Percentiles rank a stretch among this genome's conserved stretches.
phyloP scores from a whole-genome alignment of 2,113 vertebrate species.

The Phyllopteryx taeniolatus region DNA sequence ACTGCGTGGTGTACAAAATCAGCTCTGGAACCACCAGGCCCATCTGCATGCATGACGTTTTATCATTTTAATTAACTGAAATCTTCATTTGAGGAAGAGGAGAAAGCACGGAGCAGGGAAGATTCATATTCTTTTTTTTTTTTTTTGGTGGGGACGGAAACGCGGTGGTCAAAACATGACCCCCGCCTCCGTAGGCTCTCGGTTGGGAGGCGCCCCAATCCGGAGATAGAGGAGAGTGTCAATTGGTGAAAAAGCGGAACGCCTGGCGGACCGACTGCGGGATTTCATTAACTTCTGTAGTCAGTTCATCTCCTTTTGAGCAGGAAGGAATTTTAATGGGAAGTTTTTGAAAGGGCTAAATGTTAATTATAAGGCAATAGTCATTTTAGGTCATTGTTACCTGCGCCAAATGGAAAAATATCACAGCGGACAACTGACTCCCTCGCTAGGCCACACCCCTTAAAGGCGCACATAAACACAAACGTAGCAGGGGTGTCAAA shows the following conservation, averaged over 20 bases:
- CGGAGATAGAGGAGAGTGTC: constrained; percentile 54
- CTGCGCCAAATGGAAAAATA: constrained; percentile 23
- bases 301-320: constrained; percentile 46
- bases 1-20: constrained; percentile 66
- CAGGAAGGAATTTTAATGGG: constrained; percentile 51
- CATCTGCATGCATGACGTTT: constrained; percentile 70
- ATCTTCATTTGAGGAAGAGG: constrained; percentile 68
- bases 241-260: constrained; percentile 38
- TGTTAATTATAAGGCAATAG: constrained; percentile 58
- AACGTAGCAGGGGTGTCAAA: too few relatives aligned
- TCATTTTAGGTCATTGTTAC: constrained; percentile 53
- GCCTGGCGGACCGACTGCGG: constrained; percentile 47
- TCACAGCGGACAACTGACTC: constrained; percentile 23
- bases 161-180: constrained; percentile 38
- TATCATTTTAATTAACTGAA: constrained; percentile 79
- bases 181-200: constrained; percentile 41
- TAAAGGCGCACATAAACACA: too few relatives aligned
- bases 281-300: constrained; percentile 64
- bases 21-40: constrained; percentile 71
- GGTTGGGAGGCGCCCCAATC: constrained; percentile 40
- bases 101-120: constrained; percentile 24
- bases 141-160: constrained; percentile 28
- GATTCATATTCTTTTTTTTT: constrained; percentile 31
- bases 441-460: neutral
- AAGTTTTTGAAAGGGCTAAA: constrained; percentile 58